phyloP scores from a whole-genome alignment of 2,888 invertebrate species.

The Xanthia togata region DNA sequence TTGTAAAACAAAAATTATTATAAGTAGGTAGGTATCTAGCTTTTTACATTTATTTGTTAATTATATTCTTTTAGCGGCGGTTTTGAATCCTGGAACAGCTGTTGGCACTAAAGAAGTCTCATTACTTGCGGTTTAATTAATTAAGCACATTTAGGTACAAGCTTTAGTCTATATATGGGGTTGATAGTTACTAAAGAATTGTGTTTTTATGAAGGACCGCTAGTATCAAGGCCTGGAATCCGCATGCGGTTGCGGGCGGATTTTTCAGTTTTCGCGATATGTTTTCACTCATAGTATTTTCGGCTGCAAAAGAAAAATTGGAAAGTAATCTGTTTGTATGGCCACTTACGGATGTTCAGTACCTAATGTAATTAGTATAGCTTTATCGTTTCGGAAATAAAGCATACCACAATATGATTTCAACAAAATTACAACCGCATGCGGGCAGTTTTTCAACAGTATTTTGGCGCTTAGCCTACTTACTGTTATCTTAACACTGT shows the following conservation, averaged over 20 bases:
- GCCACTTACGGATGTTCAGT: neutral
- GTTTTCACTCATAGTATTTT: neutral
- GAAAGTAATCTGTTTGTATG: neutral
- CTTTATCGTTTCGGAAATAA: neutral
- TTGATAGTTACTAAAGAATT: neutral
- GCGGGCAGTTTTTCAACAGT: too few relatives aligned
- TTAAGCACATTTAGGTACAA: neutral
- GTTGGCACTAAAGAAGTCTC: neutral
- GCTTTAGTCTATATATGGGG: neutral
- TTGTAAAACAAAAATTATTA: constrained; percentile 55
- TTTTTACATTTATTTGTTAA: constrained; percentile 40
- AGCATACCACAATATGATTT: neutral
- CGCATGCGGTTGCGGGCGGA: neutral
- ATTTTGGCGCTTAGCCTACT: neutral
- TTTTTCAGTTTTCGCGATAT: constrained; percentile 4
- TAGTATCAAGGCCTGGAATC: too few relatives aligned
- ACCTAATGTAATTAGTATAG: neutral
- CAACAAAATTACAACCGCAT: neutral
- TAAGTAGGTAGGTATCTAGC: constrained; percentile 6
- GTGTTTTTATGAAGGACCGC: neutral
- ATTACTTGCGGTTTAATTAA: neutral
- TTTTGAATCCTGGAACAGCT: neutral
- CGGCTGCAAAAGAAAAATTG: neutral
- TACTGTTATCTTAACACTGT: neutral
- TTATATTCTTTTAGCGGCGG: neutral